phyloP scores from a whole-genome alignment of 2,113 vertebrate genomes.

The Campylorhamphus procurvoides region DNA sequence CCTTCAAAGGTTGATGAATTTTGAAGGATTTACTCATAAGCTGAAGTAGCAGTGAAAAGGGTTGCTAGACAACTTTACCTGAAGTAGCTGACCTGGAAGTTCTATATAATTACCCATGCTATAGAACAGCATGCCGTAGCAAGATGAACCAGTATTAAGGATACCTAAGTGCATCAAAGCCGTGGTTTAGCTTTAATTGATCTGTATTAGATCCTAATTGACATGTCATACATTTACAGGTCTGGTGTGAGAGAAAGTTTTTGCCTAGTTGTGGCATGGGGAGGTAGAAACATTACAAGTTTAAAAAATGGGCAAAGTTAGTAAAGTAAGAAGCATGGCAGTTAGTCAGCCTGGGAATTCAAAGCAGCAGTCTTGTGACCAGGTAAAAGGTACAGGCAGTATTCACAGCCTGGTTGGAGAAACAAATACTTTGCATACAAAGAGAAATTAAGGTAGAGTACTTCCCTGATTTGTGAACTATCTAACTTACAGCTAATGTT shows the following conservation, averaged over 20 bases:
- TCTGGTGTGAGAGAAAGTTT: neutral
- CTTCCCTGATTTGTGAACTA: neutral
- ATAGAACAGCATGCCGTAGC: neutral
- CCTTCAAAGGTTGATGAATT: neutral
- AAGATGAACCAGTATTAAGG: neutral
- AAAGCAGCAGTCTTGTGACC: neutral
- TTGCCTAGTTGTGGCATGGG: neutral
- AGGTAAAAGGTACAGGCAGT: neutral
- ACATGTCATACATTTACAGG: neutral
- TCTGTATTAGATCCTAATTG: neutral
- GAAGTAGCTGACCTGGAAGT: neutral
- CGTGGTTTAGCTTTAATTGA: neutral
- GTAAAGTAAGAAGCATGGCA: neutral
- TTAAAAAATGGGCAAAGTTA: neutral
- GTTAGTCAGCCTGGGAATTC: neutral
- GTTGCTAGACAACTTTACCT: neutral
- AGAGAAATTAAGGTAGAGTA: neutral
- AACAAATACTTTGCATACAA: neutral
- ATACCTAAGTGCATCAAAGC: neutral
- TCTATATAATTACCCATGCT: neutral
- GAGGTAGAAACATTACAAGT: neutral
- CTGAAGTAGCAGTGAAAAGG: neutral
- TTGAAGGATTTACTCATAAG: neutral
- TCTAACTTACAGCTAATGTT: neutral
- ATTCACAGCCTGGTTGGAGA: neutral